These are phyloP conservation scores for Bradysia coprophila DNA, from an alignment of 1,140 invertebrate genomes.

Conservation along the genomic window DNA sequence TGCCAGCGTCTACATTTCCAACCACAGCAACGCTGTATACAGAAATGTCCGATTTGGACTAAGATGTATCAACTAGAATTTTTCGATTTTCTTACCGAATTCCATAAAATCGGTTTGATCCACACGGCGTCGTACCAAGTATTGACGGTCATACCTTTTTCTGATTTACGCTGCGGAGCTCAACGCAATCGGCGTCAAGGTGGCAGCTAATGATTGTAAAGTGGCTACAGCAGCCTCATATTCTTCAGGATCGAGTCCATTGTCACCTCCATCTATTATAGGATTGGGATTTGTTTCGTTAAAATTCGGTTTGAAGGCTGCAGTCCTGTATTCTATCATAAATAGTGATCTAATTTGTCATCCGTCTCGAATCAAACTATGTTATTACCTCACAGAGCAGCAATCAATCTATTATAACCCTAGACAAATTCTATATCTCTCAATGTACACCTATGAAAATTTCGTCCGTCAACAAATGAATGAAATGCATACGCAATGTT, in stretches of 20 bases:
- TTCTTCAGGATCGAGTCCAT: constrained; percentile 70
- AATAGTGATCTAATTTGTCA: background rate
- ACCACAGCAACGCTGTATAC: constrained; percentile 98
- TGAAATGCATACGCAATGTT: too few species aligned
- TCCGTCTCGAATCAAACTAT: constrained; percentile 23
- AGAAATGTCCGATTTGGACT: constrained; percentile 2
- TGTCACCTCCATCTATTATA: constrained; percentile 53
- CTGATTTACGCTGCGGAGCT: constrained; percentile 48
- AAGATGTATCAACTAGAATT: background rate
- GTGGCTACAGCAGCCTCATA: constrained; percentile 79
- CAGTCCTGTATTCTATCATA: too few species aligned
- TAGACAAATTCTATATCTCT: too few species aligned
- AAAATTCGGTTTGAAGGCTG: too few species aligned
- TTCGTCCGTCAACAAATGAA: too few species aligned
- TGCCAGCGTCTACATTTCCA: constrained; percentile 99
- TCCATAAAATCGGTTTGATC: constrained; percentile 77
- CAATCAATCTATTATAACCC: too few species aligned
- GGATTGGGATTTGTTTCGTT: constrained; percentile 13
- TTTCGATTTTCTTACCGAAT: constrained; percentile 52
- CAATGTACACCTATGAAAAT: too few species aligned
- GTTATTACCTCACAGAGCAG: too few species aligned
- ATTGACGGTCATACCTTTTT: constrained; percentile 53
- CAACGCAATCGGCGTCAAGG: constrained; percentile 69
- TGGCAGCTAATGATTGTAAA: constrained; percentile 63
- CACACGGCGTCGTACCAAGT: constrained; percentile 62